These are phyloP conservation scores for Elanus axillaris DNA, from an alignment of 2,113 vertebrate species.

Conservation along the genomic window DNA sequence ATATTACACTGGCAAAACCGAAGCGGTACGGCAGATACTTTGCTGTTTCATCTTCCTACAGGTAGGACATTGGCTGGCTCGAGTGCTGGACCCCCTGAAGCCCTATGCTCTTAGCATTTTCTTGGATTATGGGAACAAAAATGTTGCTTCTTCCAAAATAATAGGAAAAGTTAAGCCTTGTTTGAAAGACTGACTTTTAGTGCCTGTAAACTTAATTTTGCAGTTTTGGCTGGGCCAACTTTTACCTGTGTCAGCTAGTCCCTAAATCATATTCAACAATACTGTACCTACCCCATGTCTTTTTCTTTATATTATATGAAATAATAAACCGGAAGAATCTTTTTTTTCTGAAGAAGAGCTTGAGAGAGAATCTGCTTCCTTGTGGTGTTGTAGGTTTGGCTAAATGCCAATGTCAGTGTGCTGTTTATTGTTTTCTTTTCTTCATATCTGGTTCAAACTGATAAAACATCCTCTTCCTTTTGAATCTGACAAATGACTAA, in stretches of 20 bases:
- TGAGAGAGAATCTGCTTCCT: constrained; percentile 24
- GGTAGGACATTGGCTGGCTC: accelerated
- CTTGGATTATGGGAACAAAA: neutral
- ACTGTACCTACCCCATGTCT: neutral
- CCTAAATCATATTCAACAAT: neutral
- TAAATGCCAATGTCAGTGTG: constrained; percentile 5
- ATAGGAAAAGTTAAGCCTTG: neutral
- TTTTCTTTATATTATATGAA: neutral
- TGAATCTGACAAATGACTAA: neutral
- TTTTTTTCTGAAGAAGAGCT: neutral
- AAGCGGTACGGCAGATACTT: neutral
- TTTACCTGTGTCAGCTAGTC: neutral
- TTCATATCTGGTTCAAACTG: constrained; percentile 42
- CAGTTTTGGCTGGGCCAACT: neutral
- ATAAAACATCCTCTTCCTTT: constrained; percentile 65
- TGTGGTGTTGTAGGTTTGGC: neutral
- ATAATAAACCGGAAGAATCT: neutral
- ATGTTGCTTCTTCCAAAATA: neutral
- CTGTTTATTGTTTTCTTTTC: constrained; percentile 52
- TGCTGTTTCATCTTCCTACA: neutral
- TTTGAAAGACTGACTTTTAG: neutral
- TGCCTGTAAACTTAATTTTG: neutral
- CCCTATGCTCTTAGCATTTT: neutral
- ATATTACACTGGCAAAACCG: neutral
- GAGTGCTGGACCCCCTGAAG: neutral